These are phyloP conservation scores for Branchellion lobata DNA, from an alignment of 2,888 invertebrate genomes.

Conservation along the genomic window DNA sequence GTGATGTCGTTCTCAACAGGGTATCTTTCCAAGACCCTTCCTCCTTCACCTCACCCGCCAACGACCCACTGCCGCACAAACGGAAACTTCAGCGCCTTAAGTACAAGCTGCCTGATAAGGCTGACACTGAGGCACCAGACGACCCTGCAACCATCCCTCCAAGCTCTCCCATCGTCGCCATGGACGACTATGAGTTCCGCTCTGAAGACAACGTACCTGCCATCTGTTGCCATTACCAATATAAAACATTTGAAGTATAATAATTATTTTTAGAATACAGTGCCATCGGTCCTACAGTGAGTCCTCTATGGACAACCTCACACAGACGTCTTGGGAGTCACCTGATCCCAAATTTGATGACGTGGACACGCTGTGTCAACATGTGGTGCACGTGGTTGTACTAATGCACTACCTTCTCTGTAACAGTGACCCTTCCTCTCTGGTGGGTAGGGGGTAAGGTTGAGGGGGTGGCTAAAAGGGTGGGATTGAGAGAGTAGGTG, in stretches of 20 bases:
- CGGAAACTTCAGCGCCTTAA: too few species aligned
- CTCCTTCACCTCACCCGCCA: neutral
- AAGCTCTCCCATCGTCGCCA: neutral
- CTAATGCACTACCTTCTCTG: neutral
- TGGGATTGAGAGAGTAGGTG: too few species aligned
- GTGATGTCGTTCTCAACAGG: too few species aligned
- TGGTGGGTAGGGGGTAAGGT: neutral
- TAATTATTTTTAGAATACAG: too few species aligned
- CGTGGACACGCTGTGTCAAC: neutral
- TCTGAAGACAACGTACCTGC: constrained; percentile 4
- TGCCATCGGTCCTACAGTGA: too few species aligned
- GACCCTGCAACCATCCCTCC: neutral
- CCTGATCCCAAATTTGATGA: neutral
- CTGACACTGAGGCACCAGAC: too few species aligned
- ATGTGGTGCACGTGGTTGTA: neutral
- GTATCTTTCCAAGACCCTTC: too few species aligned
- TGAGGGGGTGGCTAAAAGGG: too few species aligned
- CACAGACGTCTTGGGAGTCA: constrained; percentile 1
- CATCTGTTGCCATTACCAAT: too few species aligned
- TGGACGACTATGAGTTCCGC: constrained; percentile 4
- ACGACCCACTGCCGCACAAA: too few species aligned
- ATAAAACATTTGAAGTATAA: too few species aligned
- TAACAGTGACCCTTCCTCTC: constrained; percentile 5
- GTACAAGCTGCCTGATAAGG: too few species aligned
- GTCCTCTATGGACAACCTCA: neutral